Conservation (phyloP, 2,888 invertebrate species). For the Mycogona germanica region DNA sequence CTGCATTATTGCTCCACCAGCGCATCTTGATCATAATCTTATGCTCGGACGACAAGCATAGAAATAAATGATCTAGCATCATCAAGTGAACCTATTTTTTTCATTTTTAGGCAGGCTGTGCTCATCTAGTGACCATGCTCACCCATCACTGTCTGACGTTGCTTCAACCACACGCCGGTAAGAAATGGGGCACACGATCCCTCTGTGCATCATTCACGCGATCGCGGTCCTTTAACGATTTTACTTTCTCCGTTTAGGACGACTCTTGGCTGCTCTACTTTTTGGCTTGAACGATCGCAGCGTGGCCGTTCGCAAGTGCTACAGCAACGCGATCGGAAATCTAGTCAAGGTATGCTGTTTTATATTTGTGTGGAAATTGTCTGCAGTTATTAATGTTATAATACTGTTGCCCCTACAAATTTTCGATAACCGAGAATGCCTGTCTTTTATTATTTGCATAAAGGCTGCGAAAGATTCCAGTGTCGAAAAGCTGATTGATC, state of each 20-base stretch:
- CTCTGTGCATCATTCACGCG: not conserved
- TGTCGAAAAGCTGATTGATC: slow-evolving; percentile 49
- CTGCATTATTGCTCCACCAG: not conserved
- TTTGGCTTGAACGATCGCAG: slow-evolving; percentile 75
- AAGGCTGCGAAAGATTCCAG: slow-evolving; percentile 64
- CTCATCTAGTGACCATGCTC: slow-evolving; percentile 34
- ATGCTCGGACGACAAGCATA: too few relatives aligned
- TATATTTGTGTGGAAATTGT: not conserved
- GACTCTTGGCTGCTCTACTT: slow-evolving; percentile 50
- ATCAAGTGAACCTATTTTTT: not conserved
- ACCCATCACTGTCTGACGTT: slow-evolving; percentile 37
- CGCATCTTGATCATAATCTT: not conserved
- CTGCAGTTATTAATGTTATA: not conserved
- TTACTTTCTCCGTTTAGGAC: slow-evolving; percentile 36
- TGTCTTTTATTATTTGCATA: too few relatives aligned
- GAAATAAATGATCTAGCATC: too few relatives aligned
- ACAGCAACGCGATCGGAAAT: slow-evolving; percentile 71
- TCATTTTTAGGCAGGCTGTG: slow-evolving; percentile 32
- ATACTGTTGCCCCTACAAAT: not conserved
- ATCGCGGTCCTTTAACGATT: not conserved
- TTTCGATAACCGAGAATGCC: too few relatives aligned
- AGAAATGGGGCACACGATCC: not conserved
- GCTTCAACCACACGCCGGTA: slow-evolving; percentile 45
- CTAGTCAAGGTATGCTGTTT: slow-evolving; percentile 43
- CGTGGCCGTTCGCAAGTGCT: slow-evolving; percentile 66